Percentiles rank a stretch among this genome's conserved stretches.
These are phyloP conservation scores for Gadus macrocephalus DNA, from an alignment of 2,113 vertebrate genomes.

Conservation along the genomic window DNA sequence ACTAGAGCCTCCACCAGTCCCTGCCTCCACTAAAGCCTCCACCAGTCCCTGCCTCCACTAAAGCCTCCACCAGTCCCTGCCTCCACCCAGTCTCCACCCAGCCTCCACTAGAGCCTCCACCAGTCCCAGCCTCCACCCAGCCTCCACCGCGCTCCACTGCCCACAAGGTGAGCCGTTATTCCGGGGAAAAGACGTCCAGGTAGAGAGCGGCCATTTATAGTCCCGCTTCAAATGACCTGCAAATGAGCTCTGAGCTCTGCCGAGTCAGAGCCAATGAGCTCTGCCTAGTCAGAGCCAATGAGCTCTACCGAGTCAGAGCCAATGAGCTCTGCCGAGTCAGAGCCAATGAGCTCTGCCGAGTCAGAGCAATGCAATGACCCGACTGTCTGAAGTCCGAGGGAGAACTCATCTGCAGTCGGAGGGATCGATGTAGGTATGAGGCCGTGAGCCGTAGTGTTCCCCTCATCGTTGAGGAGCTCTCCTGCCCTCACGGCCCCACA, in stretches of 20 bases:
- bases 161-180: constrained; percentile 54
- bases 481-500: too few species aligned
- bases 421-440: too few species aligned
- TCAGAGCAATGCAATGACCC: constrained; percentile 54
- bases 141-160: constrained; percentile 10
- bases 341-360: constrained; percentile 57
- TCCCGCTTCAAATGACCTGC: constrained; percentile 53
- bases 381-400: constrained; percentile 31
- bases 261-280: too few species aligned
- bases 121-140: too few species aligned
- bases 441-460: too few species aligned
- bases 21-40: too few species aligned
- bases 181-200: constrained; percentile 51
- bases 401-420: constrained; percentile 24
- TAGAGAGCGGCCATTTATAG: constrained; percentile 43
- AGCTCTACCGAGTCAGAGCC: too few species aligned
- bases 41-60: constrained; percentile 14
- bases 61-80: background rate
- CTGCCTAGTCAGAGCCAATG: too few species aligned
- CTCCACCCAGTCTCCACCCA: too few species aligned
- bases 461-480: too few species aligned
- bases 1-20: background rate
- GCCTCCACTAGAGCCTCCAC: background rate
- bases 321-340: constrained; percentile 23
- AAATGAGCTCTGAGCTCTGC: too few species aligned